phyloP scores from a whole-genome alignment of 2,888 invertebrate genomes.

The Aethes cnicana region DNA sequence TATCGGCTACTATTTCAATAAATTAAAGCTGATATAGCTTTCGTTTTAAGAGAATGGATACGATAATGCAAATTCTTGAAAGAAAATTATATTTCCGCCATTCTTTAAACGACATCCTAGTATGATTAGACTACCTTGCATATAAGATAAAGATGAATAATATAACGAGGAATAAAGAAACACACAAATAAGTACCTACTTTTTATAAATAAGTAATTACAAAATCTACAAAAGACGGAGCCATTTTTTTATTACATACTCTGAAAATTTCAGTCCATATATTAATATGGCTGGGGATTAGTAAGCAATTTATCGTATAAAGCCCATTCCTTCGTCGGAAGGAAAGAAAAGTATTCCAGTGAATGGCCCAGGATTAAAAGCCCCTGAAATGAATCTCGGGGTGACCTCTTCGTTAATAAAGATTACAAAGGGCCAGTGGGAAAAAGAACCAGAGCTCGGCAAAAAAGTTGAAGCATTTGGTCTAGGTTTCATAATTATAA shows the following conservation, averaged over 20 bases:
- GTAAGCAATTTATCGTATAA: conserved; percentile 18
- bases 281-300: conserved; percentile 11
- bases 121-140: too few relatives aligned
- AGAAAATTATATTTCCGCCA: too few relatives aligned
- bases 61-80: too few relatives aligned
- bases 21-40: too few relatives aligned
- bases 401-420: conserved; percentile 19
- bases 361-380: conserved; percentile 17
- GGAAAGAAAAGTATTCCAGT: conserved; percentile 14
- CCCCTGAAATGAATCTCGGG: conserved; percentile 17
- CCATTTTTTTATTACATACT: conserved; percentile 6
- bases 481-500: neutral
- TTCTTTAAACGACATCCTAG: too few relatives aligned
- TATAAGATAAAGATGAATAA: too few relatives aligned
- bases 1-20: too few relatives aligned
- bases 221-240: conserved; percentile 1
- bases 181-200: too few relatives aligned
- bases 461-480: neutral
- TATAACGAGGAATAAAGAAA: too few relatives aligned
- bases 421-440: conserved; percentile 12
- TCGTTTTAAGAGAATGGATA: too few relatives aligned
- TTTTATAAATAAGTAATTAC: too few relatives aligned
- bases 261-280: conserved; percentile 4
- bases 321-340: conserved; percentile 9
- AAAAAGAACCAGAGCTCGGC: neutral